phyloP scores from a whole-genome alignment of 2,797 vertebrate species.

The Lophius americanus region DNA sequence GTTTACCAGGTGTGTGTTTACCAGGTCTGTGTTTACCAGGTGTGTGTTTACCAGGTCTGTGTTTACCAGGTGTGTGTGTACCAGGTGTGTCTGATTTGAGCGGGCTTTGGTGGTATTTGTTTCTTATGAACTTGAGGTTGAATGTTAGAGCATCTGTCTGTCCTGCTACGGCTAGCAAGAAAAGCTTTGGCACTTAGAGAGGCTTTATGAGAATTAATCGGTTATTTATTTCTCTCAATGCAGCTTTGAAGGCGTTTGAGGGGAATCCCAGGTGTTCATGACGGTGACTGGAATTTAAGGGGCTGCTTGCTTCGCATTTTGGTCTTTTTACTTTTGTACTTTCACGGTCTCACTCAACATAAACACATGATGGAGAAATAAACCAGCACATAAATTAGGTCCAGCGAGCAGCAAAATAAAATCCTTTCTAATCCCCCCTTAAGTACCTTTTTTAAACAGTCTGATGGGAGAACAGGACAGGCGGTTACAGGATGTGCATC shows the following conservation, averaged over 20 bases:
- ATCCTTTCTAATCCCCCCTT: background rate
- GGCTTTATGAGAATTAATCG: conserved; percentile 10
- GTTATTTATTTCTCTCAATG: conserved; percentile 15
- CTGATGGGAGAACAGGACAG: too few relatives aligned
- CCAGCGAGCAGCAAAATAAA: too few relatives aligned
- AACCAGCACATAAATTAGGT: conserved; percentile 8
- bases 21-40: conserved; percentile 10
- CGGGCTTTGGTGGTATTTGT: conserved; percentile 20
- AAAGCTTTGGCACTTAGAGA: conserved; percentile 1
- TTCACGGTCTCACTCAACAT: conserved; percentile 9
- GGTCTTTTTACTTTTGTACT: too few relatives aligned
- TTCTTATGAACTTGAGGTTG: background rate
- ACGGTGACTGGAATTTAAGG: conserved; percentile 34
- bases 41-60: background rate
- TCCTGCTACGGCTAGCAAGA: conserved; percentile 2
- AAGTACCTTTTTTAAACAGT: background rate
- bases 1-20: background rate
- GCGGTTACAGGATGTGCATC: too few relatives aligned
- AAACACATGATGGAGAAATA: background rate
- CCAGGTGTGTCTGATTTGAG: conserved; percentile 7
- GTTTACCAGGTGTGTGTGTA: conserved; percentile 12
- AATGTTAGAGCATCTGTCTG: conserved; percentile 20
- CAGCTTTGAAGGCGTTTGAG: conserved; percentile 33
- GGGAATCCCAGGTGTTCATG: conserved; percentile 39
- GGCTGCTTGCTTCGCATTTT: conserved; percentile 33